Base-by-base conservation (phyloP, 2,888 invertebrate species). In the Hylaea fasciaria region DNA sequence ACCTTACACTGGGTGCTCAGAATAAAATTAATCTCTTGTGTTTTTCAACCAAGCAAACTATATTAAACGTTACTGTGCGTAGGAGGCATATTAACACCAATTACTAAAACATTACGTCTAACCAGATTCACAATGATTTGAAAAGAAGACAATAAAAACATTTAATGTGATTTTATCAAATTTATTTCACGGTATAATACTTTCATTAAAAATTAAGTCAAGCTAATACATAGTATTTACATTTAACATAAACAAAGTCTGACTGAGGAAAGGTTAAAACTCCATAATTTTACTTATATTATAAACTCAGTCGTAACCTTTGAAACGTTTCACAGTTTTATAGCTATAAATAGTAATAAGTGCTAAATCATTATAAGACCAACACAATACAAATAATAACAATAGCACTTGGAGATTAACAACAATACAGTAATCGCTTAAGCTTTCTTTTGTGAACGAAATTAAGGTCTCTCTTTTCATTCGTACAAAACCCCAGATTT, bases 381-480 rank as follows among this genome's bases (percentile, higher is more conserved):
- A 2, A 49, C 49, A 39, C 40, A 50, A 40, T 40, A 49, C 40
- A 40, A 41, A 37, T 17, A 39, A 44, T 35, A 12, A 53, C 52
- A 37, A 45, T 35, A 44, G 44, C 17, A 22, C 45, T 44, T 53
- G 35, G 17, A 37, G 51, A 44, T 35, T 44, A 50, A 29, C 32
- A 41, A 47, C 47, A 55, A 55, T 47, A 47, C 45, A 17, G 44
- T 37, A 13, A 32, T 39, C 32, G 41, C 45, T 13, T 39, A 54
- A 47, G 47, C 54, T 39, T 40, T 54, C 47, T 41, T 47, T 55
- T 55, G 54, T 55, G 9, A 41, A 32, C 16, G 16, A 39, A 40
- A 55, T 47, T 54, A 53, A 53, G 37, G 45, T 8, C 13, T 17
- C 28, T 35, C 32, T 43, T 52, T 44, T 14, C 29, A 16, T 44